Evolutionary conservation across 2,113 vertebrate species (phyloP).

Genomic region (Gadus macrocephalus): DNA sequence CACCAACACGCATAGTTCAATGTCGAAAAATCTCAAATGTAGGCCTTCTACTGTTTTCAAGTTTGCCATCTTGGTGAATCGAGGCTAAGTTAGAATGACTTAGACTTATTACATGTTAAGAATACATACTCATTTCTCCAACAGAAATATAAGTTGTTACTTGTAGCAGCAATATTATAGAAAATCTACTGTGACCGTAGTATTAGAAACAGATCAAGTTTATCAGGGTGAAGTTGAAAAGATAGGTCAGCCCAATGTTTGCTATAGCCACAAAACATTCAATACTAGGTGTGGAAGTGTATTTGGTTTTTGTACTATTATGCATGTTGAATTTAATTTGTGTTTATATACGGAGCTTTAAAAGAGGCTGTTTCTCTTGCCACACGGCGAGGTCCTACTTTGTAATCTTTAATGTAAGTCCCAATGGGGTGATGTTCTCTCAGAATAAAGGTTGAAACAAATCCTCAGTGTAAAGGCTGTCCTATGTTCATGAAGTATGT

Average conservation of each 20-base stretch:
- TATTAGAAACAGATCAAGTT: no score
- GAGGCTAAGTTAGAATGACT: background rate
- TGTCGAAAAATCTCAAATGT: background rate
- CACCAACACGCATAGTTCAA: background rate
- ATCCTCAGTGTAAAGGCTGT: background rate
- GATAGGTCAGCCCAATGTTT: no score
- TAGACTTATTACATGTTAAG: no score
- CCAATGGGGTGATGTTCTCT: slow-evolving; percentile 52
- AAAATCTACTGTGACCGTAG: no score
- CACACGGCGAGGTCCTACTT: slow-evolving; percentile 45
- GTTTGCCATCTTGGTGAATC: background rate
- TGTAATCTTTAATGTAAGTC: slow-evolving; percentile 49
- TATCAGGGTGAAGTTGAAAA: no score
- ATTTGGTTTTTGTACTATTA: slow-evolving; percentile 51
- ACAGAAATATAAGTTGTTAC: no score
- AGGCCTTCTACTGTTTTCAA: slow-evolving; percentile 2
- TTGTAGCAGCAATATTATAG: no score
- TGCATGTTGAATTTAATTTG: slow-evolving; percentile 43
- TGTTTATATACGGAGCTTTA: slow-evolving; percentile 44
- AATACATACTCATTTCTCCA: no score
- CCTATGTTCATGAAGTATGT: no score
- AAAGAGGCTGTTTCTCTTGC: slow-evolving; percentile 49
- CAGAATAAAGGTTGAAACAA: slow-evolving; percentile 53
- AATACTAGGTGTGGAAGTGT: slow-evolving; percentile 7
- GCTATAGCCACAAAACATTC: slow-evolving; percentile 1